phyloP scores from a whole-genome alignment of 2,888 invertebrate genomes.

The Caenorhabditis sp. region DNA sequence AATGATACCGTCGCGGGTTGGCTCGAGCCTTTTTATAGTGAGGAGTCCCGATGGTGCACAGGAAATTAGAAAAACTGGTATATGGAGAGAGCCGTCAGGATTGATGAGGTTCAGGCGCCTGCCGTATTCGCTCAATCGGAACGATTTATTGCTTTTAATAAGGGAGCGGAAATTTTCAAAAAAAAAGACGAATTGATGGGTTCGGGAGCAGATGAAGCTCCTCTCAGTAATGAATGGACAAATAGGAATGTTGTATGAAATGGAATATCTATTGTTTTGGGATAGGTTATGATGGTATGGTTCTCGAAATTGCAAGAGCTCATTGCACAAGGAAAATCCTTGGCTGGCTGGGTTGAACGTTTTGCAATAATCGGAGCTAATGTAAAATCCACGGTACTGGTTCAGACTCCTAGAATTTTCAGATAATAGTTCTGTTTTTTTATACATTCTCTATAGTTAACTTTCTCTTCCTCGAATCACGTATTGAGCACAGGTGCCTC shows the following conservation, averaged over 20 bases:
- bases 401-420: too few species aligned
- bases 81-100: slow-evolving; percentile 7
- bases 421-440: too few species aligned
- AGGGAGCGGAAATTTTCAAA: slow-evolving; percentile 19
- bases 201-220: background rate
- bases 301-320: background rate
- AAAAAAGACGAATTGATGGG: slow-evolving; percentile 16
- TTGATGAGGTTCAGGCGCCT: slow-evolving; percentile 42
- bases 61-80: slow-evolving; percentile 38
- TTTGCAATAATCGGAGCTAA: too few species aligned
- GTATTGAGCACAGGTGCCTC: too few species aligned
- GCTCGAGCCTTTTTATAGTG: slow-evolving; percentile 31
- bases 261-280: background rate
- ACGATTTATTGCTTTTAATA: slow-evolving; percentile 47
- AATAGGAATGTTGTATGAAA: background rate
- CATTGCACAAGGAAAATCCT: too few species aligned
- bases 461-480: too few species aligned
- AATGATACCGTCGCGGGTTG: slow-evolving; percentile 1
- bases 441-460: too few species aligned
- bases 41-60: slow-evolving; percentile 14
- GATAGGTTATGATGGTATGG: background rate
- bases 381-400: too few species aligned
- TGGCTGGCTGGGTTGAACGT: too few species aligned
- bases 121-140: slow-evolving; percentile 1
- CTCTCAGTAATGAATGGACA: background rate